Base-by-base conservation (phyloP, 1,140 invertebrate species). In the Goniozus legneri region DNA sequence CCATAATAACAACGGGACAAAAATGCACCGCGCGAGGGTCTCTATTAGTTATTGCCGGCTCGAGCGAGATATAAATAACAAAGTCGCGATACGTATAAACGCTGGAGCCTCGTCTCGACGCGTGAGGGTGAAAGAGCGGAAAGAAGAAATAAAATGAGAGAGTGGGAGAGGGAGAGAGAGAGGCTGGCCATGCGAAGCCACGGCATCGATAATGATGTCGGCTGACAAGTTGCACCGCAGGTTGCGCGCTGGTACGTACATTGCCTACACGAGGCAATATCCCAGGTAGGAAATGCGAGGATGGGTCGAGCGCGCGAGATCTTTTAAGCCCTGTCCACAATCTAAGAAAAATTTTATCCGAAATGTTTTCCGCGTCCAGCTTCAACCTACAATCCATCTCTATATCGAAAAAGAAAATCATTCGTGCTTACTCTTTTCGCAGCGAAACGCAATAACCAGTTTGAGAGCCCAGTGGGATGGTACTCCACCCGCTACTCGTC, bases 121-220 rank as follows among this genome's bases (percentile, higher is more conserved):
- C 54, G 50, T 50, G 54, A n/a, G n/a, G n/a, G n/a, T n/a, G n/a
- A n/a, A n/a, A n/a, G n/a, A n/a, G n/a, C n/a, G n/a, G n/a, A n/a
- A n/a, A n/a, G n/a, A n/a, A n/a, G n/a, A n/a, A n/a, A n/a, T n/a
- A n/a, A 48, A 57, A 42, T 44, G 37, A 44, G 55, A 22, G 35
- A 54, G 46, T n/a, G n/a, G n/a, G n/a, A n/a, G n/a, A n/a, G n/a
- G n/a, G n/a, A n/a, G n/a, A n/a, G n/a, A n/a, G n/a, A 39, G 44
- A 52, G 36, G 39, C 46, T 45, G 34, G 22, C 27, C 37, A 24
- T 24, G 8, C 35, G 49, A 40, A 52, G 46, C 42, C 39, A 31
- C 38, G 30, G 62, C 60, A 62, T 66, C 60, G 62, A 62, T 66
- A 64, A 66, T 66, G 62, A 64, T 60, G 62, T 64, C 53, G 64